Base-by-base conservation (phyloP, 2,888 invertebrate species). In the Timema podura region DNA sequence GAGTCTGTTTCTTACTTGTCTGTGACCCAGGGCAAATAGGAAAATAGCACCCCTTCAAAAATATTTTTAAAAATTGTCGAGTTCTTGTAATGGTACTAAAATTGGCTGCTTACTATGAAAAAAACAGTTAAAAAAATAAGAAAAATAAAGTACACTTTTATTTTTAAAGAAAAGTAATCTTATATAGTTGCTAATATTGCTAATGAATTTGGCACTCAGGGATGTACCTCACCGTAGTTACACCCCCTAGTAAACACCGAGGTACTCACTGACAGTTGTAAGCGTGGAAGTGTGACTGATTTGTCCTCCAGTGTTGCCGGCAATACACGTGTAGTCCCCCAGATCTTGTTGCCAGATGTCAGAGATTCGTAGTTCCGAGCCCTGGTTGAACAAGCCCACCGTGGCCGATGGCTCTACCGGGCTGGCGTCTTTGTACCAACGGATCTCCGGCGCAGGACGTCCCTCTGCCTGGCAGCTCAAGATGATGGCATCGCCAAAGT, bases 381-480 rank as follows among this genome's bases (percentile, higher is more conserved):
- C 95, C 83, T 95, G 94, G 84, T 95, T 95, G 85, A 94, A 93
- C 79, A 96, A 92, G 80, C 93, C 86, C 81, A 94, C 90, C 73
- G 93, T 93, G 77, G 91, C 89, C 75, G 93, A 92, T 70, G 93
- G 91, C 81, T 94, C 93, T 79, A 95, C 93, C 72, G 94, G 93
- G 82, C 90, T 92, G 76, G 92, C 94, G 83, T 95, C 95, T 84
- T 96, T 96, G 85, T 92, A 95, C 98, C 98, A 98, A 75, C 95
- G 87, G 78, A 97, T 94, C 82, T 94, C 93, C 73, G 98, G 98
- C 76, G 93, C 91, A 75, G 98, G 98, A 68, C 96, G 95, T 78
- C 96, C 97, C 83, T 94, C 94, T 74, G 96, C 97, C 83, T 95
- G 93, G 84, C 98, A 98, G 86, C 93, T 96, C 82, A 98, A 90